phyloP scores from a whole-genome alignment of 1,140 invertebrate species.

The Heterodera schachtii region DNA sequence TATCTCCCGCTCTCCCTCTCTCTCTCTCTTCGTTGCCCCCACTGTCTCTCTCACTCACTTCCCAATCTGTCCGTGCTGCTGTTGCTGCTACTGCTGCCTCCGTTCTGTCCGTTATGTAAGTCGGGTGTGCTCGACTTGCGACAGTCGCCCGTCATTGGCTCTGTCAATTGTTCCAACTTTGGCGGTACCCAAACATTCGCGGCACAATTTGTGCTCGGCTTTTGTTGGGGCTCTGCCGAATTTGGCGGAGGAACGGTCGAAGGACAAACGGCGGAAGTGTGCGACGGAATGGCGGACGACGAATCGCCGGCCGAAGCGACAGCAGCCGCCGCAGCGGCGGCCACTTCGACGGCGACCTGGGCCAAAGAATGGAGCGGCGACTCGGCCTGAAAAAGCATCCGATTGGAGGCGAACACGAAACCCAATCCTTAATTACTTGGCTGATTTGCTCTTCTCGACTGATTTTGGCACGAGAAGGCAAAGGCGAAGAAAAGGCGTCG shows the following conservation, averaged over 20 bases:
- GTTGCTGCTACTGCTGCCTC: slow-evolving; percentile 7
- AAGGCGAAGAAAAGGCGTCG: slow-evolving; percentile 28
- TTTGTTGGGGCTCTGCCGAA: not conserved
- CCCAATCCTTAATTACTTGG: not conserved
- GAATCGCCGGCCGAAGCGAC: not conserved
- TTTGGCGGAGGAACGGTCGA: not conserved
- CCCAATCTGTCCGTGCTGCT: slow-evolving; percentile 25
- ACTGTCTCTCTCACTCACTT: not conserved
- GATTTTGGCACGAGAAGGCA: slow-evolving; percentile 17
- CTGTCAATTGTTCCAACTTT: slow-evolving; percentile 37
- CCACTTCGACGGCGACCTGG: slow-evolving; percentile 32
- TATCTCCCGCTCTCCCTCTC: not conserved
- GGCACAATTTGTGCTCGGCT: slow-evolving; percentile 17
- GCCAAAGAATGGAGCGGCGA: slow-evolving; percentile 38
- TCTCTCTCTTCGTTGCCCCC: not conserved
- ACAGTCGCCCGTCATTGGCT: slow-evolving; percentile 2
- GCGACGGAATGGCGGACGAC: not conserved
- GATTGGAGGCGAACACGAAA: no score
- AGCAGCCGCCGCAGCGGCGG: slow-evolving; percentile 9
- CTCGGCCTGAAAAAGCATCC: not conserved
- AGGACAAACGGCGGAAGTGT: not conserved
- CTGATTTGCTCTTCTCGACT: slow-evolving; percentile 12
- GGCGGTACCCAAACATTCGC: slow-evolving; percentile 53
- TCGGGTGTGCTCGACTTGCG: slow-evolving; percentile 35
- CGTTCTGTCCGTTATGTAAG: slow-evolving; percentile 21